Conservation (phyloP, 1,140 invertebrate species). For the Wasmannia auropunctata region DNA sequence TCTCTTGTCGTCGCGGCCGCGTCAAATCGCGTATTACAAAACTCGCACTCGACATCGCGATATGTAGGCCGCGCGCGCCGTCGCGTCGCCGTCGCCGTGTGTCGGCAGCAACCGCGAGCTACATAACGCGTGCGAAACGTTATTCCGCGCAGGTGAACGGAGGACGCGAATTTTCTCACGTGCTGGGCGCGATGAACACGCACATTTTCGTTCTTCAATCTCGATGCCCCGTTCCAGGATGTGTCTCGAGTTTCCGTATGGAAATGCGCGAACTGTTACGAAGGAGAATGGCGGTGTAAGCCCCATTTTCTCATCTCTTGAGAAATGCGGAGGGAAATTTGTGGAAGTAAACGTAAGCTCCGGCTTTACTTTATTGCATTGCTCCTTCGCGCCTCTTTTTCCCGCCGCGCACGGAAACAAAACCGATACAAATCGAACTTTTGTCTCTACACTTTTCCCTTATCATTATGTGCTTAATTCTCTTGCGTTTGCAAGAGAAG, state of each 20-base stretch:
- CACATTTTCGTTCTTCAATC: constrained; percentile 5
- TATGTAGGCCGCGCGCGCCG: constrained; percentile 41
- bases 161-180: constrained; percentile 31
- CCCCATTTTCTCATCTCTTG: constrained; percentile 34
- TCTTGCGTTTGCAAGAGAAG: neutral
- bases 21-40: constrained; percentile 57
- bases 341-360: neutral
- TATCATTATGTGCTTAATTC: neutral
- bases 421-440: neutral
- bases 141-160: neutral
- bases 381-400: neutral
- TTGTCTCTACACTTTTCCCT: neutral
- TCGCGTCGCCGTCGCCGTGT: neutral
- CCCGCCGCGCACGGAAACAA: neutral
- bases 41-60: constrained; percentile 9
- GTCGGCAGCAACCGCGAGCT: neutral
- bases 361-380: neutral
- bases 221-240: neutral
- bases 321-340: neutral
- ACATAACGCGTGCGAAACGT: constrained; percentile 25
- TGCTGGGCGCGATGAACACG: constrained; percentile 22
- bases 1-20: constrained; percentile 5
- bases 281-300: neutral
- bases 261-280: neutral
- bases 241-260: neutral